phyloP scores from a whole-genome alignment of 2,797 vertebrate genomes.

The Zenarchopterus dispar region DNA sequence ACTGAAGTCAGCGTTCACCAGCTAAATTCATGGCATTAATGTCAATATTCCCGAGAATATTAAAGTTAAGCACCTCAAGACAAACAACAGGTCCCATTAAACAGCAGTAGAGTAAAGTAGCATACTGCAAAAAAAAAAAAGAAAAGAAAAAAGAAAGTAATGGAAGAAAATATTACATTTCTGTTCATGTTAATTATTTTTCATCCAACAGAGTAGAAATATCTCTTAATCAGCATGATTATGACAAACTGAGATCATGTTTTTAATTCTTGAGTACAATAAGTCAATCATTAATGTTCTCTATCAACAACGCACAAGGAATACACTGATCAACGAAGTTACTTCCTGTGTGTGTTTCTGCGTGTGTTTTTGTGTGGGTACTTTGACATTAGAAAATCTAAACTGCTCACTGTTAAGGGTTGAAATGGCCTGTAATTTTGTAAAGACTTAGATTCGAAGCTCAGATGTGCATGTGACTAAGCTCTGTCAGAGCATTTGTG shows the following conservation, averaged over 20 bases:
- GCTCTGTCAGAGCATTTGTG: conserved; percentile 2
- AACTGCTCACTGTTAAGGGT: conserved; percentile 48
- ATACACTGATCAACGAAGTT: conserved; percentile 3
- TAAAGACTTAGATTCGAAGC: conserved; percentile 39
- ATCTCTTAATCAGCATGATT: too few relatives aligned
- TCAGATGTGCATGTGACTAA: conserved; percentile 5
- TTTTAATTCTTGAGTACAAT: too few relatives aligned
- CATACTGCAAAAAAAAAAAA: neutral
- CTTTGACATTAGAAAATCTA: conserved; percentile 39
- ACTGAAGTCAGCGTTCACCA: neutral
- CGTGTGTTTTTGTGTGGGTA: conserved; percentile 2
- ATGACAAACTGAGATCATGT: too few relatives aligned
- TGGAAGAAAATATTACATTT: too few relatives aligned
- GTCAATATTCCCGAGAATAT: neutral
- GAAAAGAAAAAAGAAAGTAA: neutral
- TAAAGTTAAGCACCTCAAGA: neutral
- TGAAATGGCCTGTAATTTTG: conserved; percentile 57
- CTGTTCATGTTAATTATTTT: neutral
- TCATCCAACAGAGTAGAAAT: neutral
- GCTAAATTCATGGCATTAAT: neutral
- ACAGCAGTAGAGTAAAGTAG: too few relatives aligned
- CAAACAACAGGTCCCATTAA: too few relatives aligned
- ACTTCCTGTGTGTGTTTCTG: neutral
- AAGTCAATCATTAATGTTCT: conserved; percentile 1
- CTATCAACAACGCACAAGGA: conserved; percentile 5